phyloP scores from a whole-genome alignment of 2,113 vertebrate species.

The Prietella phreatophila region DNA sequence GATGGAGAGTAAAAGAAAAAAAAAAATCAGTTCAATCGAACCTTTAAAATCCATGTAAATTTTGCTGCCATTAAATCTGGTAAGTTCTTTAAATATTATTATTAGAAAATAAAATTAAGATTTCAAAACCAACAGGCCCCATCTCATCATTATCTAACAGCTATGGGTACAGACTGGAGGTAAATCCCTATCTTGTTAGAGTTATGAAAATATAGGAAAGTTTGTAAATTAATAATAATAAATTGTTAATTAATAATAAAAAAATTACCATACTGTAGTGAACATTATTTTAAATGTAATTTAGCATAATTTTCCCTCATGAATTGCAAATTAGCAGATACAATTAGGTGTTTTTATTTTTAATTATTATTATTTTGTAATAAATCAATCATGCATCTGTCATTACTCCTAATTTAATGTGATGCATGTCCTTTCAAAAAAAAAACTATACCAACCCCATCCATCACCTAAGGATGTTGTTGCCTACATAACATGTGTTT shows the following conservation, averaged over 20 bases:
- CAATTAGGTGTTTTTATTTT: slow-evolving; percentile 34
- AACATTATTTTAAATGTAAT: slow-evolving; percentile 30
- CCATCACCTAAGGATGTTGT: slow-evolving; percentile 66
- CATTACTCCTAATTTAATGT: slow-evolving; percentile 74
- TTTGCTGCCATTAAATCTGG: neutral
- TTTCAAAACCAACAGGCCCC: slow-evolving; percentile 2
- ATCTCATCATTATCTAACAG: neutral
- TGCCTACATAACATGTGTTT: slow-evolving; percentile 52
- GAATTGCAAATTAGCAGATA: slow-evolving; percentile 43
- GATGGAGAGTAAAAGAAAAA: neutral
- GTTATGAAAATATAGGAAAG: slow-evolving; percentile 23
- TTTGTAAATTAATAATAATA: neutral
- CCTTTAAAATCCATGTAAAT: slow-evolving; percentile 34
- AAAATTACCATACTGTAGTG: neutral
- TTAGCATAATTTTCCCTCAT: neutral
- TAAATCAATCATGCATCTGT: slow-evolving; percentile 73
- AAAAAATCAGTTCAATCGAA: slow-evolving; percentile 23
- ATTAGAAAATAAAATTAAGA: slow-evolving; percentile 23
- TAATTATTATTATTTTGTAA: slow-evolving; percentile 50
- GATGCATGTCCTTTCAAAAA: slow-evolving; percentile 72
- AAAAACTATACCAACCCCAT: slow-evolving; percentile 68
- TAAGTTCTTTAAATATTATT: neutral
- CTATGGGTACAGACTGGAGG: slow-evolving; percentile 8
- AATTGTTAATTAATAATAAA: neutral
- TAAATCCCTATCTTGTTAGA: slow-evolving; percentile 5